Evolutionary conservation across 2,797 vertebrate species (phyloP).

Genomic region (Siniperca undulata): DNA sequence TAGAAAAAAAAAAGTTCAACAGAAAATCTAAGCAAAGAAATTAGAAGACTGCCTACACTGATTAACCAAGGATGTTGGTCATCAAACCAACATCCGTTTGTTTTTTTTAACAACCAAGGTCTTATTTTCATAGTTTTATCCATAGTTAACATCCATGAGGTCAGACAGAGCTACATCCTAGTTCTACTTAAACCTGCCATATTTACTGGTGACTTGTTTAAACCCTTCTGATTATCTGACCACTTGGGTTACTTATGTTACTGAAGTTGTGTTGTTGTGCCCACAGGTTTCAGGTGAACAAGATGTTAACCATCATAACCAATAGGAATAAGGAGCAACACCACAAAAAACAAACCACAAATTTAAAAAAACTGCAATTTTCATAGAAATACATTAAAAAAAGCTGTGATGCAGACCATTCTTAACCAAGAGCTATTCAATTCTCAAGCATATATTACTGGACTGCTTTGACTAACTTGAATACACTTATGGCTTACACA

Average conservation of each 20-base stretch:
- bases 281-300: not conserved
- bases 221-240: not conserved
- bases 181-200: not conserved
- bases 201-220: not conserved
- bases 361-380: not conserved
- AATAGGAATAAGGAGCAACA: not conserved
- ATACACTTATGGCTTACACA: not conserved
- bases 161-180: not conserved
- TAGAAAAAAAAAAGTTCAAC: not conserved
- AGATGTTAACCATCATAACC: too few relatives aligned
- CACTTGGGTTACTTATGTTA: not conserved
- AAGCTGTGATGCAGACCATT: not conserved
- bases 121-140: too few relatives aligned
- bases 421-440: not conserved
- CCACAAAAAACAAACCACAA: not conserved
- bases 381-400: too few relatives aligned
- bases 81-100: too few relatives aligned
- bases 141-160: not conserved
- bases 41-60: not conserved
- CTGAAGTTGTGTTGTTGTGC: not conserved
- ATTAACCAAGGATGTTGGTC: not conserved
- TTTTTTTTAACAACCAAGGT: too few relatives aligned
- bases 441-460: not conserved
- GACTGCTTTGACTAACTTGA: not conserved
- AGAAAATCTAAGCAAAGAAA: too few relatives aligned